Evolutionary conservation across 1,140 invertebrate species (phyloP), one percentile per base, ranked within the genome.

Genomic region (Lineus longissimus): DNA sequence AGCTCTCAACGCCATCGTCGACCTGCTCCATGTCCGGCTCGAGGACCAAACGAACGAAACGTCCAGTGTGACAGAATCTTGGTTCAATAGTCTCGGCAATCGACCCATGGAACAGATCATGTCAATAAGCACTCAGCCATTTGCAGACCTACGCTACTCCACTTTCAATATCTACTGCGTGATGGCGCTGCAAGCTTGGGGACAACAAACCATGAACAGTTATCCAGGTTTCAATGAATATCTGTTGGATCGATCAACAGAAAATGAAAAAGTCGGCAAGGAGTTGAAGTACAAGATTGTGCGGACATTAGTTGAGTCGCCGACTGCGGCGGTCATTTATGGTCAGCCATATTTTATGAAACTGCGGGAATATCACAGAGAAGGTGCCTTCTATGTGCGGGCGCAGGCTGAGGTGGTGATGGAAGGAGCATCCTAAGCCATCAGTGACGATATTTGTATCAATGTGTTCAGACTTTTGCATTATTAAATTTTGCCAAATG

Each of bases 271-370:
- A 73, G 86, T 89, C 62, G 87, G 86, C 25, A 80, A 80, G 62
- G 88, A 90, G 71, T 75, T 81, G 0, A 93, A 93, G 74, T 93
- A 86, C 80, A 85, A 87, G 64, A 83, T 93, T 22, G 84, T 93
- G 7, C 84, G 84, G 68, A 81, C 82, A 54, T 75, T 94, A 29
- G 82, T 86, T 0, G 80, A 84, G n/a, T 82, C 82, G 15, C 79
- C 81, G 19, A 88, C 88, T 41, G 72, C 78, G 1, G 36, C 75
- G 1, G 73, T 83, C 29, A 84, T 87, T 62, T 91, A 93, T 76
- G 86, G 90, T 64, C 73, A 83, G 9, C 82, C 82, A 43, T 87
- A 84, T 6, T 83, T 85, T 61, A 71, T 85, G 51, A 85, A 84
- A 69, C 81, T 93, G 7, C 83, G 86, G 59, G 81, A 84, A 17